Evolutionary conservation across 2,888 invertebrate genomes (phyloP), one percentile per base, ranked within the genome.

Genomic region (Fragum sueziense): DNA sequence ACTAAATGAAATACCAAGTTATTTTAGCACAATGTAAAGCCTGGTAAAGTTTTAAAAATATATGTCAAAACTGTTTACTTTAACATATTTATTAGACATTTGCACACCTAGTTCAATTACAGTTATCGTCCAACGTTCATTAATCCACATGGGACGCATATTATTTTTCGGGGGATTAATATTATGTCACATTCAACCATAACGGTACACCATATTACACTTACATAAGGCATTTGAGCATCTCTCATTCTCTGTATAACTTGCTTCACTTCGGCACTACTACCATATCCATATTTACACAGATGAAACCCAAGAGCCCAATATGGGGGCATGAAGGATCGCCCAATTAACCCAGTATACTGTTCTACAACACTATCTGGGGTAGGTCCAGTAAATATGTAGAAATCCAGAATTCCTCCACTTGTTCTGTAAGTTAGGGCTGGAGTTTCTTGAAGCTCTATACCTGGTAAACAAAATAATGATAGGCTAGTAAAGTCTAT

Each of bases 261-360:
- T 20, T 71, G 79, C 69, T 86, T 76, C 52, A 90, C 84, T 20
- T 82, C 85, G 20, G 83, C 80, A 2, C 78, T 76, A 25, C 87
- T 86, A 52, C 77, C 76, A 69, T 89, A 91, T 6, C 91, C 91
- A 85, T 87, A 96, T 95, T 95, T 95, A 94, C 97, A 96, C 61
- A 97, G 93, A 93, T 97, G 97, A 92, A 97, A 97, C 0, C 97
- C 97, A 0, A 97, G 94, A 1, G 96, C 94, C 97, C 97, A 97
- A 91, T 96, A 91, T n/a, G 91, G 91, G 22, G 90, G 91, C 88
- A 91, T 88, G 76, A 88, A 89, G 4, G 89, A 77, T 20, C 81
- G 86, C 69, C 90, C 90, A 79, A 91, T 86, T 37, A 91, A 86
- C 73, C 85, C 86, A 52, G 89, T 88, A 80, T 90, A 91, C 72